Evolutionary conservation across 2,797 vertebrate species (phyloP).

Genomic region (Salarias fasciatus): DNA sequence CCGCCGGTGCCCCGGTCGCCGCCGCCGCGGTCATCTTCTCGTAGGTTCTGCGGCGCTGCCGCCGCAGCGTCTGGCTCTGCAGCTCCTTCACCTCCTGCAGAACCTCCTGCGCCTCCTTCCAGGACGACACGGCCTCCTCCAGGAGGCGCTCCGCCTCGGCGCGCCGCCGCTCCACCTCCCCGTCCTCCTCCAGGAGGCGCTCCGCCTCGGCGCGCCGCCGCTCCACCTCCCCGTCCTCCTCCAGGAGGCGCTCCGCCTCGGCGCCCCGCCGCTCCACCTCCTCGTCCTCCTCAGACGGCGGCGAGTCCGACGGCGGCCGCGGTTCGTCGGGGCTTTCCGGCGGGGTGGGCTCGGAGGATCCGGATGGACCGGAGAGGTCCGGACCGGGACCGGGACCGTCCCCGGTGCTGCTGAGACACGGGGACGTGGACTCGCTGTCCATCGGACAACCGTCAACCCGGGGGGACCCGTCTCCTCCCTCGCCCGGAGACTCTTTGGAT

Average conservation of each 20-base stretch:
- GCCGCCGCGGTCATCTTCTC: constrained; percentile 61
- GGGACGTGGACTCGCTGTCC: constrained; percentile 12
- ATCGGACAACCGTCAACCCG: neutral
- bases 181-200: constrained; percentile 91
- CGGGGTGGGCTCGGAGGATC: constrained; percentile 45
- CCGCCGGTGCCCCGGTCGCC: constrained; percentile 6
- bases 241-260: constrained; percentile 90
- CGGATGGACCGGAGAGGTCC: constrained; percentile 30
- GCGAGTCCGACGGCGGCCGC: constrained; percentile 7
- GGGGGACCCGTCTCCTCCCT: neutral
- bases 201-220: constrained; percentile 87
- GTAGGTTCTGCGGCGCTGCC: constrained; percentile 77
- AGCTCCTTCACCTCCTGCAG: constrained; percentile 93
- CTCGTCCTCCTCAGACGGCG: constrained; percentile 60
- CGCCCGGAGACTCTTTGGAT: neutral
- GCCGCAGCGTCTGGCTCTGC: constrained; percentile 88
- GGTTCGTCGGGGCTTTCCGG: constrained; percentile 40
- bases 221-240: constrained; percentile 87
- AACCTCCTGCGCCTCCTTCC: constrained; percentile 94
- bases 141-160: constrained; percentile 90
- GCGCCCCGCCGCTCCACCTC: constrained; percentile 83
- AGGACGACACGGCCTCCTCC: constrained; percentile 90
- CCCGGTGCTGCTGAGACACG: constrained; percentile 11
- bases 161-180: constrained; percentile 81
- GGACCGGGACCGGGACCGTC: constrained; percentile 15